phyloP scores from a whole-genome alignment of 1,140 invertebrate genomes.

The Gyrodactylus salaris region DNA sequence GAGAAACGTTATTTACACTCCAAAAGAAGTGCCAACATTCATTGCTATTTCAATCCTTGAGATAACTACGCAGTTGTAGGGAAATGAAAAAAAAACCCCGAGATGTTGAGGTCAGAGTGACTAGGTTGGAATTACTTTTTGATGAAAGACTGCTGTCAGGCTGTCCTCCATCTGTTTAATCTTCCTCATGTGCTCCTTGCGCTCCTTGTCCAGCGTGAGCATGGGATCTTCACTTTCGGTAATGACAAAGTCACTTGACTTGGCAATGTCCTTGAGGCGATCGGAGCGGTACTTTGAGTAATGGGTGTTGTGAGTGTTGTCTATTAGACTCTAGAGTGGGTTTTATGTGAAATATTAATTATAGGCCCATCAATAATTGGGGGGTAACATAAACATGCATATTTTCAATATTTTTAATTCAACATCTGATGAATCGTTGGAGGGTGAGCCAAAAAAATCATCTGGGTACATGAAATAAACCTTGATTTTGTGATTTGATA shows the following conservation, averaged over 20 bases:
- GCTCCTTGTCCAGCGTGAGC: constrained; percentile 71
- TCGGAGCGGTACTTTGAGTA: constrained; percentile 67
- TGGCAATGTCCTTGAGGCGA: constrained; percentile 7
- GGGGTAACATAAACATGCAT: background rate
- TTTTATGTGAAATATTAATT: background rate
- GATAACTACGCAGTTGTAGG: no score
- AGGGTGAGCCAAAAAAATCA: no score
- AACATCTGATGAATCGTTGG: no score
- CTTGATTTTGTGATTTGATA: no score
- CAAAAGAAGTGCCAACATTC: no score
- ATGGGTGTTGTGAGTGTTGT: constrained; percentile 70
- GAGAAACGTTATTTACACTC: no score
- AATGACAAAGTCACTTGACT: background rate
- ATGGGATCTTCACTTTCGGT: constrained; percentile 38
- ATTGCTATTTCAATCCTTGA: no score
- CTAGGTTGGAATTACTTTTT: no score
- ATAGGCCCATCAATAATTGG: background rate
- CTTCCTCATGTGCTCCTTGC: constrained; percentile 54
- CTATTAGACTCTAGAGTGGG: constrained; percentile 23
- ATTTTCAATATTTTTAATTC: no score
- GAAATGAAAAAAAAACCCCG: no score
- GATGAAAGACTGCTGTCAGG: constrained; percentile 57
- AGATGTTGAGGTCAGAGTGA: no score
- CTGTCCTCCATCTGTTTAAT: constrained; percentile 82
- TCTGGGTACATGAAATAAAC: no score